A percentile compares a stretch with the other conserved stretches of the same genome.
phyloP scores from a whole-genome alignment of 2,797 vertebrate species.

The Takifugu rubripes region DNA sequence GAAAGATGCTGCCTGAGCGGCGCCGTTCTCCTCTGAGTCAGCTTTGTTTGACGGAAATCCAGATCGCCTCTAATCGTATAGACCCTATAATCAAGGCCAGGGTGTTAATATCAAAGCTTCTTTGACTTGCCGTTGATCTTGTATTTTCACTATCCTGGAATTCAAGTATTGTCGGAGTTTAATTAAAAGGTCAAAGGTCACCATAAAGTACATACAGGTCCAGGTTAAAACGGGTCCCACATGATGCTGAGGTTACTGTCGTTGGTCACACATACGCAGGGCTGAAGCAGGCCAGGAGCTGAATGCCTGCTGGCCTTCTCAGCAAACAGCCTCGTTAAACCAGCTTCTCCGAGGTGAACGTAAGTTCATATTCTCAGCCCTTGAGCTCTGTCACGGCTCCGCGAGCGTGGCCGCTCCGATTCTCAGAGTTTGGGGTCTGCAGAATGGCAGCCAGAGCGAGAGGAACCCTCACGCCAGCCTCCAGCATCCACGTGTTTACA shows the following conservation, averaged over 20 bases:
- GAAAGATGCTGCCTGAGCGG: conserved; percentile 5
- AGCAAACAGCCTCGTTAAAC: conserved; percentile 36
- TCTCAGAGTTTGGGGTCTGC: conserved; percentile 20
- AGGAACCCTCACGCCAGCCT: too few relatives aligned
- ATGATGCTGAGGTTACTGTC: too few relatives aligned
- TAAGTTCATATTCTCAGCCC: conserved; percentile 41
- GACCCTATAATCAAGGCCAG: neutral
- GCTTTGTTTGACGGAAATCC: too few relatives aligned
- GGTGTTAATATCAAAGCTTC: neutral
- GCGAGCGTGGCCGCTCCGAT: neutral
- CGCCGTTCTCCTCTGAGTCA: neutral
- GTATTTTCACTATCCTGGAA: too few relatives aligned
- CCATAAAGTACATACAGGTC: too few relatives aligned
- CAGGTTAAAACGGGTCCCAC: too few relatives aligned
- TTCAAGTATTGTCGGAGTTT: too few relatives aligned
- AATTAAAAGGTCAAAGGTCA: too few relatives aligned
- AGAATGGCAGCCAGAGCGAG: conserved; percentile 13
- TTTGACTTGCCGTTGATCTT: too few relatives aligned
- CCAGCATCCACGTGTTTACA: too few relatives aligned
- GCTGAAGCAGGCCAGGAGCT: conserved; percentile 57
- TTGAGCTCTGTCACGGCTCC: conserved; percentile 11
- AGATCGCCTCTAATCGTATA: conserved; percentile 7
- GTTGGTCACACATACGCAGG: neutral
- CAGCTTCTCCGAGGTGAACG: conserved; percentile 42
- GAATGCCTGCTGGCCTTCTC: conserved; percentile 41